These are phyloP conservation scores for Grammomys surdaster DNA, from an alignment of 2,113 vertebrate genomes.

Conservation along the genomic window DNA sequence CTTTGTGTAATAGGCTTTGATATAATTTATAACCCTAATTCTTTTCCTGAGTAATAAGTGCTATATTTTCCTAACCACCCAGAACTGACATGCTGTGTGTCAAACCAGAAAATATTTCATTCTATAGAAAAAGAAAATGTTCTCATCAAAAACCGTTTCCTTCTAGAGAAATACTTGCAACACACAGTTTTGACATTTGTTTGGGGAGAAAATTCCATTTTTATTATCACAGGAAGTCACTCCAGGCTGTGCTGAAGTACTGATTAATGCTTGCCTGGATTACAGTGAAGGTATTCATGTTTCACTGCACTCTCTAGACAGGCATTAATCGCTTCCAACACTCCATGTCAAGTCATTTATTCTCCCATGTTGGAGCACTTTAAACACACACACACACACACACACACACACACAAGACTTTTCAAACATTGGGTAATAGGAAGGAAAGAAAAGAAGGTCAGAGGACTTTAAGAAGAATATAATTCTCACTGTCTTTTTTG, in stretches of 20 bases:
- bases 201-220: conserved; percentile 61
- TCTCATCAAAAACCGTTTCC: conserved; percentile 72
- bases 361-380: conserved; percentile 59
- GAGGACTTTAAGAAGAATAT: neutral
- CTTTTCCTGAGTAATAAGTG: conserved; percentile 68
- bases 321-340: conserved; percentile 59
- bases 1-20: conserved; percentile 74
- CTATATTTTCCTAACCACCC: conserved; percentile 69
- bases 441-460: neutral
- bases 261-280: conserved; percentile 66
- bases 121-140: conserved; percentile 71
- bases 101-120: conserved; percentile 77
- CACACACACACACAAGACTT: neutral
- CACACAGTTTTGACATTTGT: conserved; percentile 71
- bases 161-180: conserved; percentile 72
- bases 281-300: conserved; percentile 59
- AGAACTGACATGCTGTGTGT: conserved; percentile 65
- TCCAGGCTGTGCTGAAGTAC: conserved; percentile 59
- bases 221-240: conserved; percentile 76
- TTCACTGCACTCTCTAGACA: conserved; percentile 59
- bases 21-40: conserved; percentile 72
- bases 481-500: neutral
- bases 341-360: conserved; percentile 29
- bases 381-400: neutral
- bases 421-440: neutral